Base-by-base conservation (phyloP, 2,888 invertebrate species). In the Cephus spinipes region DNA sequence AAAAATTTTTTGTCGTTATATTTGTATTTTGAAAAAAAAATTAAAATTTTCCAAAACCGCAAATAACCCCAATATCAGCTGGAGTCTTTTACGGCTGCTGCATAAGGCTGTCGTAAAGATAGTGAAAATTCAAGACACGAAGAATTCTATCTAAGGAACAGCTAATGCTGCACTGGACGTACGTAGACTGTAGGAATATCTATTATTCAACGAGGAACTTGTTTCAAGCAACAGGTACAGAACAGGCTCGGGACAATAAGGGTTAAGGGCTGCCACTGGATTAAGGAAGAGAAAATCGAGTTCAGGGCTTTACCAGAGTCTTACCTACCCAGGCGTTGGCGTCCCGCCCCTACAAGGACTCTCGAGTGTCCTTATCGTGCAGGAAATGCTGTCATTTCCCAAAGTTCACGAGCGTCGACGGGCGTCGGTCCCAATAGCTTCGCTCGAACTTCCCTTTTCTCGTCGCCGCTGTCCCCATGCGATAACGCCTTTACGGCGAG, bases 191-290 rank as follows among this genome's bases (percentile, higher is more conserved):
- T 85, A 84, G 84, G 83, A 82, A 86, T 86, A 87, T 88, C 86
- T 87, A 89, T 89, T 88, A 89, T 90, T 89, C 89, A 89, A 85
- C 86, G 85, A 85, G 85, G 86, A 86, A 85, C 85, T 86, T 87
- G 87, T 87, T 89, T 85, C 87, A 85, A 88, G 90, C 90, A 90
- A 90, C 90, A 90, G 90, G 90, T 90, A 84, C 85, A 79, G 78
- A 75, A 81, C 79, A 69, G 76, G 78, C 84, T 81, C 77, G 82
- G 83, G 84, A 81, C 79, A 82, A 78, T 78, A 87, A 85, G 86
- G 85, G 86, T 87, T 88, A 85, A 87, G 86, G 87, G 85, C 87
- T 87, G 85, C 81, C 84, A 83, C 87, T 87, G 90, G 88, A 90
- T 90, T 88, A 89, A 71, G 71, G 32, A 33, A 71, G 71, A 71